These are phyloP conservation scores for Calliphora vicina DNA, from an alignment of 1,140 invertebrate genomes.

Conservation along the genomic window DNA sequence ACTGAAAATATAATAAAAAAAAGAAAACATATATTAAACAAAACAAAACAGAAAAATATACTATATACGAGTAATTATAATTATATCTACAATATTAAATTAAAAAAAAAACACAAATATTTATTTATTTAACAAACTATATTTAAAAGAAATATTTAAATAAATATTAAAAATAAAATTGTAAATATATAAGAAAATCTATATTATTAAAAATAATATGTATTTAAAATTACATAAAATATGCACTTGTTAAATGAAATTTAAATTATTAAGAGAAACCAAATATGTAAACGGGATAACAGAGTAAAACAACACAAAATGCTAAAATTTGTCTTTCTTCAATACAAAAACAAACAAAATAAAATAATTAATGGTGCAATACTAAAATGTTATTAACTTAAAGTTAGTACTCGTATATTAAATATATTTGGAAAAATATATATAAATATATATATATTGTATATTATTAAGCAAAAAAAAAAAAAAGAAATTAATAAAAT, in stretches of 20 bases:
- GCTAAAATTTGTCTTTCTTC: background rate
- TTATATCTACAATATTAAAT: background rate
- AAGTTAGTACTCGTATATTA: background rate
- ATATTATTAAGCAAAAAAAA: background rate
- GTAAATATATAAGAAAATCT: background rate
- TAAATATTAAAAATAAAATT: background rate
- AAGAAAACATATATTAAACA: background rate
- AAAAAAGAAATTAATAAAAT: background rate
- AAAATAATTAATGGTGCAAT: background rate
- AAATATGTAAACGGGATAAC: background rate
- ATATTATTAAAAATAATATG: background rate
- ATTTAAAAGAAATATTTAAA: too few relatives aligned
- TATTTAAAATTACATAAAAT: background rate
- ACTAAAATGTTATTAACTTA: background rate
- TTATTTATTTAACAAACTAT: background rate
- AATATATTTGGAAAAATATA: background rate
- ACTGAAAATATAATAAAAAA: conserved; percentile 48
- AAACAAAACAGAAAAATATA: background rate
- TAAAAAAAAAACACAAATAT: background rate
- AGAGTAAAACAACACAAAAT: background rate
- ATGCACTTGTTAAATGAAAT: conserved; percentile 1
- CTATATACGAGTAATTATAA: background rate
- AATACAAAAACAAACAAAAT: background rate
- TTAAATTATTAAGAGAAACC: background rate
- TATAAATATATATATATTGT: background rate